Conservation (phyloP, 2,797 vertebrate species). For the Pachyuromys duprasi region DNA sequence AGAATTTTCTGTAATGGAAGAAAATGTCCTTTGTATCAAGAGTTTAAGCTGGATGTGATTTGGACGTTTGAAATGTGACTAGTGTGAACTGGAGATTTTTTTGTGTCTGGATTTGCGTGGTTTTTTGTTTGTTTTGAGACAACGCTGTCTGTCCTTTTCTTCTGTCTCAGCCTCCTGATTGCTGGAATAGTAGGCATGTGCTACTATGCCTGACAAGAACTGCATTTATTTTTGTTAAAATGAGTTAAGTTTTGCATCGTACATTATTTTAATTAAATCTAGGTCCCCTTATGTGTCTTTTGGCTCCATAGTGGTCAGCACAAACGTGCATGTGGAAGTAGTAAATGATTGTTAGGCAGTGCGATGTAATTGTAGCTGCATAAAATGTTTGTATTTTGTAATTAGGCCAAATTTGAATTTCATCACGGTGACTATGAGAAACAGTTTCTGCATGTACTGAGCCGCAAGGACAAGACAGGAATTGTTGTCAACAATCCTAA, state of each 20-base stretch:
- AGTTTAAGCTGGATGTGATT: background rate
- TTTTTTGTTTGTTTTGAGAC: background rate
- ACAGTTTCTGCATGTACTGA: constrained; percentile 98
- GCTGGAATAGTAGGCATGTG: background rate
- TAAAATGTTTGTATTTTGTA: constrained; percentile 53
- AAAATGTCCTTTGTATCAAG: background rate
- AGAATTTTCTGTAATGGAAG: background rate
- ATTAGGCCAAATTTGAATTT: constrained; percentile 99
- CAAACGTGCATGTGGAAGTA: background rate
- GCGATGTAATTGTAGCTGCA: background rate
- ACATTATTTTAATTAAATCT: background rate
- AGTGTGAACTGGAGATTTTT: background rate
- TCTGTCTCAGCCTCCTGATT: background rate
- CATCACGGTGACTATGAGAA: constrained; percentile 99
- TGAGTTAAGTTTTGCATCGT: background rate
- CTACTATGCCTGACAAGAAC: background rate
- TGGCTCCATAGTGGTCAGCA: background rate
- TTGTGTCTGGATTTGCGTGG: background rate
- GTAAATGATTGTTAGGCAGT: background rate
- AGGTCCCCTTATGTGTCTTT: background rate
- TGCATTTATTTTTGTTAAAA: background rate
- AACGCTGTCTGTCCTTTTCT: too few relatives aligned
- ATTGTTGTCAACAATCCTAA: constrained; percentile 99
- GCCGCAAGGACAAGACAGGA: constrained; percentile 99
- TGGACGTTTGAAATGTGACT: background rate